phyloP scores from a whole-genome alignment of 2,113 vertebrate species.

The Puma concolor region DNA sequence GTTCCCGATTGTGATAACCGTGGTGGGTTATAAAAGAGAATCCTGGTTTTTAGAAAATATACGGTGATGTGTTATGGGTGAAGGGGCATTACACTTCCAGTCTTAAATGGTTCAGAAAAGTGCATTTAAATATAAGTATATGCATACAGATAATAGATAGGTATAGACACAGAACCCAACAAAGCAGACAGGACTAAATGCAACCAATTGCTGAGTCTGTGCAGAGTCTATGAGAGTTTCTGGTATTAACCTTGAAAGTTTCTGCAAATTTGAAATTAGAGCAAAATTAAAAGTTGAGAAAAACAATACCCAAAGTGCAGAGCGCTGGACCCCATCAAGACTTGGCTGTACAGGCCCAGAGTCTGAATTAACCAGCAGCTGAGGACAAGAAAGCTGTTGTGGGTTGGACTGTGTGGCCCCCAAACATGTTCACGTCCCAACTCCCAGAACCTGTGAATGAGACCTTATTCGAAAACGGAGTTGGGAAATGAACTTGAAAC shows the following conservation, averaged over 20 bases:
- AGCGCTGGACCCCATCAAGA: background rate
- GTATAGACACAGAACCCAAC: background rate
- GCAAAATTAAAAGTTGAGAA: background rate
- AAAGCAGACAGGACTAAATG: background rate
- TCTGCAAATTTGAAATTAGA: background rate
- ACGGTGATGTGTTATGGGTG: background rate
- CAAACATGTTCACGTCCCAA: background rate
- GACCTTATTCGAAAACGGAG: background rate
- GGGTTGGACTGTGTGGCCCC: background rate
- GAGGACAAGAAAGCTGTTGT: background rate
- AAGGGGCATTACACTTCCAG: background rate
- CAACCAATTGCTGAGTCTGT: background rate
- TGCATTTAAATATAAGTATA: accelerated
- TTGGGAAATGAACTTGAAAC: background rate
- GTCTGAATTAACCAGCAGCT: accelerated
- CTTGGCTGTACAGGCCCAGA: background rate
- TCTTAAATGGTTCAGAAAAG: background rate
- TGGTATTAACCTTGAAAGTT: background rate
- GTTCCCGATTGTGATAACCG: background rate
- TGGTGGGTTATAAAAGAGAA: background rate
- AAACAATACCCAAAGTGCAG: background rate
- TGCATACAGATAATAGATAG: background rate
- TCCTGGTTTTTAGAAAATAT: background rate
- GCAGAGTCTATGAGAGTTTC: background rate
- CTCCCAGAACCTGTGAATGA: background rate